Evolutionary conservation across 2,113 vertebrate genomes (phyloP), one percentile per base, ranked within the genome.

Genomic region (Chrysochloris asiatica): DNA sequence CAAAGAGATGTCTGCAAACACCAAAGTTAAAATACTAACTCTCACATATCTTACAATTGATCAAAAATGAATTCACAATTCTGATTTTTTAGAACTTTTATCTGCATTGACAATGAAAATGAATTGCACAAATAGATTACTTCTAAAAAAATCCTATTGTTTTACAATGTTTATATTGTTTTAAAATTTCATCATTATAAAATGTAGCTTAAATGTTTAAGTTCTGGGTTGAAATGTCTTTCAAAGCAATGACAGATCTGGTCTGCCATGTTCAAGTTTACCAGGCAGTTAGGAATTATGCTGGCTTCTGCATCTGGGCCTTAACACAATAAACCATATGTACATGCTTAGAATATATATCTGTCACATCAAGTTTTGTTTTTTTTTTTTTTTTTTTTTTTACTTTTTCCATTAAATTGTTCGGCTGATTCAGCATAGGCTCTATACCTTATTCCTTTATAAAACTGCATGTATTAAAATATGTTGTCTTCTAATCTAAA

Each of bases 161-260:
- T 72, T 82, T 92, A n/a, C n/a, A n/a, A n/a, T n/a, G n/a, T n/a
- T n/a, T n/a, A n/a, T n/a, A n/a, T n/a, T n/a, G n/a, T n/a, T n/a
- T n/a, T n/a, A n/a, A n/a, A n/a, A n/a, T n/a, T 83, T 38, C 24
- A 1, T 76, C 78, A 81, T 89, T 84, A 78, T 72, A 78, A 93
- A 71, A 91, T 88, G 5, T n/a, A 86, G 92, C 59, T 59, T 73
- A 52, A 78, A 85, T 93, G 36, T 82, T 93, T 69, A 76, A 86
- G 8, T 89, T 86, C 50, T 87, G 14, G 45, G 38, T 93, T 75
- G 48, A 92, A 72, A 82, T 83, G 38, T 54, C 87, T 36, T 50
- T 86, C 24, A 69, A 36, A 75, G 45, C 56, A 59, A 73, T 78
- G 81, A 75, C n/a, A 79, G 30, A 89, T 56, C 85, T 82, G 26